A percentile compares a stretch with the other conserved stretches of the same genome.
Conservation (phyloP, 92 coral and sea anemone genomes). For the Actinernus sp. region DNA sequence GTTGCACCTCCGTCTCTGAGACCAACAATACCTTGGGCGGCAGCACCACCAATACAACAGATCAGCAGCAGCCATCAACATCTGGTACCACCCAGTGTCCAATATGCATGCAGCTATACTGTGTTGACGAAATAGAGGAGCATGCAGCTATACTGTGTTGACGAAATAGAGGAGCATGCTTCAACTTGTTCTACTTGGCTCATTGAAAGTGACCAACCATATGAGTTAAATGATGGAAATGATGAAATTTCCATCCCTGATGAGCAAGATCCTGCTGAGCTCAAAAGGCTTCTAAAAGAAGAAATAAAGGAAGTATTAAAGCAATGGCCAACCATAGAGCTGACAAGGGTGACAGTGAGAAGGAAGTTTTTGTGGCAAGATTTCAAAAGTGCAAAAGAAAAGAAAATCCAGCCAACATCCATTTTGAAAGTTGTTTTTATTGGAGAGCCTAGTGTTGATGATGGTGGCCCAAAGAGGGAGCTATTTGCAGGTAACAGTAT, state of each 20-base stretch:
- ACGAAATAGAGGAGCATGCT: slow-evolving; percentile 82
- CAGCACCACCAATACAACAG: no score
- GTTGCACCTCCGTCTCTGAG: no score
- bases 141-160: no score
- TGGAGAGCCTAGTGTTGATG: slow-evolving; percentile 76
- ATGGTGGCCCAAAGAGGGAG: slow-evolving; percentile 64
- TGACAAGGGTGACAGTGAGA: slow-evolving; percentile 43
- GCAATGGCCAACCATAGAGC: slow-evolving; percentile 18
- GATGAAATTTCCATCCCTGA: slow-evolving; percentile 2
- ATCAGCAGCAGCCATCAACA: no score
- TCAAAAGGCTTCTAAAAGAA: slow-evolving; percentile 26
- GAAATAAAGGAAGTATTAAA: slow-evolving; percentile 27
- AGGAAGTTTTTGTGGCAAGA: slow-evolving; percentile 55
- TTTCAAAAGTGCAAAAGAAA: no score
- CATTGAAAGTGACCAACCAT: slow-evolving; percentile 42
- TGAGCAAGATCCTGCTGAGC: slow-evolving; percentile 26
- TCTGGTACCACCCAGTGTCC: slow-evolving; percentile 18
- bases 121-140: no score
- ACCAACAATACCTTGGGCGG: no score
- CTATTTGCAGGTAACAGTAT: slow-evolving; percentile 52
- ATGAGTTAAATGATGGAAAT: slow-evolving; percentile 25
- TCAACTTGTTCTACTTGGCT: slow-evolving; percentile 74
- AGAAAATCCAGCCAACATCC: slow-evolving; percentile 55
- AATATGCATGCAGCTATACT: slow-evolving; percentile 6
- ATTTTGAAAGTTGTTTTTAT: slow-evolving; percentile 66